These are phyloP conservation scores for Anolis sagrei DNA, from an alignment of 2,113 vertebrate genomes.

Conservation along the genomic window DNA sequence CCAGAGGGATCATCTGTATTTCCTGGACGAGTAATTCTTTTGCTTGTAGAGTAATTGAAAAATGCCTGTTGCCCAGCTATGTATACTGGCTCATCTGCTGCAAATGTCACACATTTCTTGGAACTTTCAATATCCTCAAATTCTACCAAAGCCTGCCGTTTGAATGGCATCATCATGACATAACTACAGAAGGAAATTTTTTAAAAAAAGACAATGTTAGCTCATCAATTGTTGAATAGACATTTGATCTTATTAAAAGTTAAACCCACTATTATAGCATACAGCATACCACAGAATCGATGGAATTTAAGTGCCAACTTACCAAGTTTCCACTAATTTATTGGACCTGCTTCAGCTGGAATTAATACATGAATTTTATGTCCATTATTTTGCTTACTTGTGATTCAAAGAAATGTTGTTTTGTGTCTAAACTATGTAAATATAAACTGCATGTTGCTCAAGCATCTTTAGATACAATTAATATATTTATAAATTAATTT, in stretches of 20 bases:
- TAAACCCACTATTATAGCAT: no score
- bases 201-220: background rate
- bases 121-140: constrained; percentile 90
- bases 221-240: no score
- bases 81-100: constrained; percentile 84
- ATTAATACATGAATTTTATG: background rate
- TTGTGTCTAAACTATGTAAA: background rate
- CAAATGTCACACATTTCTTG: constrained; percentile 86
- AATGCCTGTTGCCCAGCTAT: constrained; percentile 92
- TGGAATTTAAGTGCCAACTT: no score
- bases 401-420: background rate
- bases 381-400: background rate
- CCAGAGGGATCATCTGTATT: constrained; percentile 89
- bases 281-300: no score
- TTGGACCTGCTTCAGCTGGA: no score
- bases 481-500: background rate
- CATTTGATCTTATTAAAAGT: no score
- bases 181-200: constrained; percentile 76
- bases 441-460: background rate
- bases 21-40: constrained; percentile 92
- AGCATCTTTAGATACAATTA: background rate
- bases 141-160: constrained; percentile 93
- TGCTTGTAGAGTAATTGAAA: constrained; percentile 97
- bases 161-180: constrained; percentile 98
- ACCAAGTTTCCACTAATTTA: no score